Evolutionary conservation across 1,140 invertebrate genomes (phyloP), one percentile per base, ranked within the genome.

Genomic region (Caenorhabditis brenneri): DNA sequence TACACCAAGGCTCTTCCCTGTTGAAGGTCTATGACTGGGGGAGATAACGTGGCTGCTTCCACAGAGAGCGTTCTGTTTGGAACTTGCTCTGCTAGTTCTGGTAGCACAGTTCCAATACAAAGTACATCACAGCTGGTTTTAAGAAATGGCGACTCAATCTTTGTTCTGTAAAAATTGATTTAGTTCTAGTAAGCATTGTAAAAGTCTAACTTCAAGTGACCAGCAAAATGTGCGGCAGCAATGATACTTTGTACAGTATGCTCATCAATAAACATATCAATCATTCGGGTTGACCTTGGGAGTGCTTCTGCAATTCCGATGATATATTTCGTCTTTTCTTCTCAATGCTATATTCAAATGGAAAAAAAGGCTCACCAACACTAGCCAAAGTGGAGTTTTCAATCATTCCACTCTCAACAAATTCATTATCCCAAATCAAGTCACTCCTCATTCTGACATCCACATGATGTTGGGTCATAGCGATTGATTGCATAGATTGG

Each of bases 41-140:
- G 80, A 12, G 83, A 82, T 12, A 87, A 27, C 24, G 87, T 87
- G 15, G 82, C 49, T 16, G 83, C 88, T 60, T 89, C 74, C 0
- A 85, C 88, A 42, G 81, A 69, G 6, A 89, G 65, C 22, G 85
- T 79, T 27, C 87, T 85, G 33, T 84, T 84, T 12, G 87, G 87
- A 15, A 89, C 53, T 22, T 69, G 60, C 27, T 82, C 80, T 10
- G 69, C 79, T 15, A 89, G 79, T 51, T 88, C 85, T 6, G 88
- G 88, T 12, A 89, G 83, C 24, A 88, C 83, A 15, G 89, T 88
- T n/a, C 88, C 88, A 36, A 88, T 74, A 60, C 88, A 88, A 6
- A 88, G 49, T n/a, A 81, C 83, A 51, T 86, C 83, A 39, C 85
- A 86, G 46, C 81, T 65, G 5, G 85, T 85, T 49, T 80, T 74